These are phyloP conservation scores for Dryococelus australis DNA, from an alignment of 2,888 invertebrate species.

Conservation along the genomic window DNA sequence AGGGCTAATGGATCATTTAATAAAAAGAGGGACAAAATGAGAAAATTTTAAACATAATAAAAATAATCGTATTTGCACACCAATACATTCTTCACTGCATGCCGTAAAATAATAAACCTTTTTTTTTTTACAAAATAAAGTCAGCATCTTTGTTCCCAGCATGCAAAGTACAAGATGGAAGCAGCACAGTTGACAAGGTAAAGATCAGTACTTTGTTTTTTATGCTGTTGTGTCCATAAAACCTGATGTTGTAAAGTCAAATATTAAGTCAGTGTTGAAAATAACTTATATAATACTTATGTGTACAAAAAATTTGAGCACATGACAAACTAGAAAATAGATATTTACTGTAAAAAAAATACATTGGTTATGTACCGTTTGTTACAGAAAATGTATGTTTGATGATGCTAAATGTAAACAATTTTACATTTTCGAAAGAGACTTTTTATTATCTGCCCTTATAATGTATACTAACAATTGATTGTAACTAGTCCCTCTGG, in stretches of 20 bases:
- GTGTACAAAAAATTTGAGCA: too few species aligned
- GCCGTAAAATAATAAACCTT: not conserved
- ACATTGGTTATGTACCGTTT: too few species aligned
- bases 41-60: too few species aligned
- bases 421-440: not conserved
- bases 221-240: not conserved
- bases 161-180: not conserved
- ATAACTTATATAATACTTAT: not conserved
- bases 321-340: too few species aligned
- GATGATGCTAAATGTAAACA: not conserved
- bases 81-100: too few species aligned
- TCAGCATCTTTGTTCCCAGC: too few species aligned
- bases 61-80: too few species aligned
- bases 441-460: not conserved
- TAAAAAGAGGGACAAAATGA: not conserved
- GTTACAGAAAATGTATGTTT: not conserved
- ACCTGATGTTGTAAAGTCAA: not conserved
- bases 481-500: not conserved
- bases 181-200: not conserved
- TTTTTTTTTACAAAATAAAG: too few species aligned
- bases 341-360: too few species aligned
- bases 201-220: not conserved
- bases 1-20: too few species aligned
- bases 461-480: not conserved
- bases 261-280: conserved; percentile 3